Evolutionary conservation across 2,113 vertebrate genomes (phyloP), one percentile per base, ranked within the genome.

Genomic region (Asarcornis scutulata): DNA sequence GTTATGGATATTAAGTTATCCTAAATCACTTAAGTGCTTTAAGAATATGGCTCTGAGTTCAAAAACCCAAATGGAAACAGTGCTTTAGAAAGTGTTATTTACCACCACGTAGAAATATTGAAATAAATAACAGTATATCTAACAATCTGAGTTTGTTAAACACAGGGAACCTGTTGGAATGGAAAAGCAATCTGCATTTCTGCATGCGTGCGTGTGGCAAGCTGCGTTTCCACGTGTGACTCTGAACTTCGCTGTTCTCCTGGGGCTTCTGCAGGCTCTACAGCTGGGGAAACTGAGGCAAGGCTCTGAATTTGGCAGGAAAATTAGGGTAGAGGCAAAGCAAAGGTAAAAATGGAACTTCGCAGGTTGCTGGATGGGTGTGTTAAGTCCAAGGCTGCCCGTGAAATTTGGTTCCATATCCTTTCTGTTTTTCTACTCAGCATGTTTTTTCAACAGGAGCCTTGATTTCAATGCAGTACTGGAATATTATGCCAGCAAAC

Each of bases 281-380:
- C 36, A 85, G 79, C 1, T 8, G 13, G 21, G 17, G 36, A 90
- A 90, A 66, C 71, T 72, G 79, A 93, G 85, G 50, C 67, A 88
- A 38, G 21, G 9, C 50, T 78, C 60, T 29, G 53, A 62, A 69
- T 75, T 81, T 89, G 83, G 22, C 60, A 44, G 59, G 5, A 55
- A 29, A 11, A 17, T 74, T 67, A 21, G 13, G 31, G 77, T 22
- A 75, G 34, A 78, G 29, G 34, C 9, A 1, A 62, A 64, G 14
- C 18, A 26, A 17, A 82, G 53, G 17, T 29, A 36, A 48, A 80
- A 72, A 7, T 10, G 67, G 42, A 74, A 89, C 29, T 73, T 58
- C 32, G 1, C 5, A 74, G 46, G 18, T 40, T 77, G 40, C 22
- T 2, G 1, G 15, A 36, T 63, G 0, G 0, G 9, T 64, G 56